A percentile compares a stretch with the other conserved stretches of the same genome.
Conservation (phyloP, 2,797 vertebrate genomes). For the Numenius phaeopus region DNA sequence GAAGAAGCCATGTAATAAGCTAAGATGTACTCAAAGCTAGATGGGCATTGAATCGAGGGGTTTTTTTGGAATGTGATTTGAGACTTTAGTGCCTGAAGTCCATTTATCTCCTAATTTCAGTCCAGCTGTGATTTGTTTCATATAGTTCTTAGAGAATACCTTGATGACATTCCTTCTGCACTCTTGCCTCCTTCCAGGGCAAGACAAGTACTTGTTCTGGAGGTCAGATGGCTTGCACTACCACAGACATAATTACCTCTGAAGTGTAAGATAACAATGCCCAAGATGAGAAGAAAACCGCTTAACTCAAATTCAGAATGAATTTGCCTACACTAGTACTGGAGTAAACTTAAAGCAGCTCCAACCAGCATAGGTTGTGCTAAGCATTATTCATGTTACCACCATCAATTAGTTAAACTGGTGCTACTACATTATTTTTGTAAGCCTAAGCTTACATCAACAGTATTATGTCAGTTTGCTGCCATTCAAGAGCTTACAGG, state of each 20-base stretch:
- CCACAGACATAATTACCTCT: neutral
- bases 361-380: rapidly evolving
- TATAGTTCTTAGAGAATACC: neutral
- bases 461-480: neutral
- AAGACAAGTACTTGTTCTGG: neutral
- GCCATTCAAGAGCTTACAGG: neutral
- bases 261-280: neutral
- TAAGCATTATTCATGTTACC: neutral
- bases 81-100: neutral
- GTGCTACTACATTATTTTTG: neutral
- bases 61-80: neutral
- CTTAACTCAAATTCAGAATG: neutral
- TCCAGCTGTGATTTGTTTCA: neutral
- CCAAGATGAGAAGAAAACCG: neutral
- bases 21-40: rapidly evolving
- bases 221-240: neutral
- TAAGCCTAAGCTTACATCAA: neutral
- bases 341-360: neutral
- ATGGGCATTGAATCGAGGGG: neutral
- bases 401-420: neutral
- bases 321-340: neutral
- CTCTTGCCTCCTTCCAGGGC: no score
- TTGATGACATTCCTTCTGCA: neutral
- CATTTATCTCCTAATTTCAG: neutral
- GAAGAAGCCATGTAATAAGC: neutral